Evolutionary conservation across 1,140 invertebrate genomes (phyloP).

Genomic region (Penaeus vannamei): DNA sequence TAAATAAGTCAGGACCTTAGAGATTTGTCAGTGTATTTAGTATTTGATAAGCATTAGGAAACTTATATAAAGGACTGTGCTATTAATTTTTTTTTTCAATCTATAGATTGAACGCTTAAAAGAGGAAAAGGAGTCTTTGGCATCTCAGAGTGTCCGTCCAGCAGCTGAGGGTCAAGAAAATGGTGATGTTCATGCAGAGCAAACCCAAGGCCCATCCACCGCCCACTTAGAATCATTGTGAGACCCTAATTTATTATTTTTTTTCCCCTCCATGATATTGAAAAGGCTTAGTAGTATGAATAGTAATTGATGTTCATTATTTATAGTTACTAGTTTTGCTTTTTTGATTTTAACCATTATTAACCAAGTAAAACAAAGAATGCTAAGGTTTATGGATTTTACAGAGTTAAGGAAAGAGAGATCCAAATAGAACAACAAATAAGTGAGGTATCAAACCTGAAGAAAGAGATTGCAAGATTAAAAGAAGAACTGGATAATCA

Average conservation of each 20-base stretch:
- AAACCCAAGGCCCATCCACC: slow-evolving; percentile 35
- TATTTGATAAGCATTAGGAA: not conserved
- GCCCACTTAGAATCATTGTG: slow-evolving; percentile 51
- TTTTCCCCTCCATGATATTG: not conserved
- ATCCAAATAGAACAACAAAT: slow-evolving; percentile 56
- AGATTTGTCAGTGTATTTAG: not conserved
- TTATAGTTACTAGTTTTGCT: not conserved
- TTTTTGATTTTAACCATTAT: not conserved
- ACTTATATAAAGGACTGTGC: not conserved
- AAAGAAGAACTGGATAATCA: slow-evolving; percentile 60
- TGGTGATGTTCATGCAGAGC: slow-evolving; percentile 74
- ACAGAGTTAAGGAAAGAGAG: slow-evolving; percentile 61
- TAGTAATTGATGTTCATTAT: no score
- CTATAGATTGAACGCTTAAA: slow-evolving; percentile 71
- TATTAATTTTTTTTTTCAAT: not conserved
- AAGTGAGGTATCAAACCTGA: slow-evolving; percentile 44
- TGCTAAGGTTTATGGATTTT: not conserved
- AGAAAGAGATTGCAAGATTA: slow-evolving; percentile 59
- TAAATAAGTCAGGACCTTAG: no score
- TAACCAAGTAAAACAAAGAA: not conserved
- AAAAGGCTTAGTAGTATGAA: no score
- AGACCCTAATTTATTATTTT: not conserved
- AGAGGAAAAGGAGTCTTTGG: slow-evolving; percentile 73
- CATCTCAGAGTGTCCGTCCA: slow-evolving; percentile 72
- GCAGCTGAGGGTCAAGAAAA: slow-evolving; percentile 74